These are phyloP conservation scores for Vesta saturnalis DNA, from an alignment of 2,888 invertebrate genomes.

Conservation along the genomic window DNA sequence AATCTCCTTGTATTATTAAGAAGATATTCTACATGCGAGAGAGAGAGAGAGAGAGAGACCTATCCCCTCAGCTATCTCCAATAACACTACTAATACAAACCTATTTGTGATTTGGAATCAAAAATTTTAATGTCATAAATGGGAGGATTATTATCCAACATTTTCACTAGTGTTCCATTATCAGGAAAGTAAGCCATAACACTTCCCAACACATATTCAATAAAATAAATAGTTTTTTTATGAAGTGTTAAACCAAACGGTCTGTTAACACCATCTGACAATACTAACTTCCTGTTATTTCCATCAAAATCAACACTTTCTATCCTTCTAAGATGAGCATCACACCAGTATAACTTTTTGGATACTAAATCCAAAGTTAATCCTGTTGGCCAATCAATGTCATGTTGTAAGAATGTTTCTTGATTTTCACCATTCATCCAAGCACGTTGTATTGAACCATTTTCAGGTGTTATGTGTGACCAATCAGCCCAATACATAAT, in stretches of 20 bases:
- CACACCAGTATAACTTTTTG: constrained; percentile 75
- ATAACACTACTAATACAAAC: constrained; percentile 50
- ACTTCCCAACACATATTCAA: constrained; percentile 73
- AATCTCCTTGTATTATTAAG: too few species aligned
- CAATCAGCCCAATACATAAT: constrained; percentile 83
- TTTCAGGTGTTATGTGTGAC: constrained; percentile 62
- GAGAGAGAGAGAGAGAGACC: too few species aligned
- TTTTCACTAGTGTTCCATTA: constrained; percentile 60
- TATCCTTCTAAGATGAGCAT: constrained; percentile 74
- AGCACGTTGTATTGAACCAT: constrained; percentile 73
- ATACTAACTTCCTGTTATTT: constrained; percentile 64
- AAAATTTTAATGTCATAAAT: constrained; percentile 76
- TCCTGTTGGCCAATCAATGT: constrained; percentile 80
- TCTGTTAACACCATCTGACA: constrained; percentile 65
- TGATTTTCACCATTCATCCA: constrained; percentile 79
- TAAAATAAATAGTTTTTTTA: constrained; percentile 74
- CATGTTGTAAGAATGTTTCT: constrained; percentile 64
- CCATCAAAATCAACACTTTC: constrained; percentile 72
- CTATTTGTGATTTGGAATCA: constrained; percentile 67
- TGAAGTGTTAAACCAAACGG: constrained; percentile 72
- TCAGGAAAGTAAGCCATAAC: constrained; percentile 65
- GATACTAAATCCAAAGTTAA: constrained; percentile 71
- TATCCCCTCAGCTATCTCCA: not conserved
- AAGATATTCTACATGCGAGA: too few species aligned
- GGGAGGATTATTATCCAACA: constrained; percentile 71